Evolutionary conservation across 2,888 invertebrate genomes (phyloP), one percentile per base, ranked within the genome.

Genomic region (Archips xylosteana): DNA sequence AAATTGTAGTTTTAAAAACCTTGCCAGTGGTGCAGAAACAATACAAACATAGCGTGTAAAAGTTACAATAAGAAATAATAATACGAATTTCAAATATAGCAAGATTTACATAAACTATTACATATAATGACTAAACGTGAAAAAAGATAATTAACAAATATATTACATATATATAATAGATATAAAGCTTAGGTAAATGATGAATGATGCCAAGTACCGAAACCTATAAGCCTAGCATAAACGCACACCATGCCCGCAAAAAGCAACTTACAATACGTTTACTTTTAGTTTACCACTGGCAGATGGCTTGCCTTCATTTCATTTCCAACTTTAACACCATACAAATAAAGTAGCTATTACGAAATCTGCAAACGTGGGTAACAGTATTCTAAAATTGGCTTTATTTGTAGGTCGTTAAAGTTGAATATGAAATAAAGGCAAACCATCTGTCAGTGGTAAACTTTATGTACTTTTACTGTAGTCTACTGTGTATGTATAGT

Each of bases 161-260:
- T 23, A 66, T 15, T 23, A 23, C 23, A 23, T 51, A 65, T 15
- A 51, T 49, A 54, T 12, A 45, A 39, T 57, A 45, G 9, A 42
- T 71, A 81, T 79, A 74, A 79, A 79, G 69, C 74, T 42, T 62
- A n/a, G 39, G 59, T 75, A 75, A 54, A 77, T 74, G 76, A 78
- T 54, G 76, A 73, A 39, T 68, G 42, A 64, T 54, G 39, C 39
- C 6, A 39, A 6, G 67, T 59, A 59, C 36, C 61, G 23, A 60
- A n/a, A 12, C 72, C 68, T 36, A 71, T 68, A 76, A 64, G 74
- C 76, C 70, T 72, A 76, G 75, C 73, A 64, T 62, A 78, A 80
- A 77, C 75, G 80, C 84, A 82, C 75, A 84, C 79, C 83, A 80
- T 82, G 82, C 82, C 77, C 73, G 77, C 79, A 74, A 68, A 23